phyloP scores from a whole-genome alignment of 1,140 invertebrate genomes.

The Lamellibrachia luymesi region DNA sequence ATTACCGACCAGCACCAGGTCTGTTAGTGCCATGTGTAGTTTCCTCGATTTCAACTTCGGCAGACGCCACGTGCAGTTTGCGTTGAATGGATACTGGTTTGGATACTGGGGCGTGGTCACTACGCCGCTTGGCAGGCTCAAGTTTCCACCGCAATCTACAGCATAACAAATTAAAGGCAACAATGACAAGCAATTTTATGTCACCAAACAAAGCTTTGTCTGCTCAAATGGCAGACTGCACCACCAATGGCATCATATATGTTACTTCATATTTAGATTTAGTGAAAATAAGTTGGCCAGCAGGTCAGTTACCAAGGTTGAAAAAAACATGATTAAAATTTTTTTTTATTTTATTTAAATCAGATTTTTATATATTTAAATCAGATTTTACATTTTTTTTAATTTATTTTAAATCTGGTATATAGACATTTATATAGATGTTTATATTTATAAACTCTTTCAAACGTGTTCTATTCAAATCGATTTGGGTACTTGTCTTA shows the following conservation, averaged over 20 bases:
- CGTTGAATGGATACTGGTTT: background rate
- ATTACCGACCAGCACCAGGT: background rate
- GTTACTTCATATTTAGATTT: background rate
- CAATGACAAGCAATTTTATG: background rate
- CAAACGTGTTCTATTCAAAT: too few relatives aligned
- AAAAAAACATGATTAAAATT: too few relatives aligned
- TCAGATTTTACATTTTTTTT: too few relatives aligned
- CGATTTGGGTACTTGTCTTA: too few relatives aligned
- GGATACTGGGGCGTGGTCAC: background rate
- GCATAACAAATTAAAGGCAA: background rate
- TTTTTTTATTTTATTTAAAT: too few relatives aligned
- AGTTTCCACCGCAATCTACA: background rate
- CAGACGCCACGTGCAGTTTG: background rate
- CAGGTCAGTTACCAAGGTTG: background rate
- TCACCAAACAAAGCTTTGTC: too few relatives aligned
- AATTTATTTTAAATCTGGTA: too few relatives aligned
- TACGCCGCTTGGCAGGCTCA: background rate
- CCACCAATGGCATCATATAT: background rate
- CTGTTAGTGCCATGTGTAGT: background rate
- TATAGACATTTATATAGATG: too few relatives aligned
- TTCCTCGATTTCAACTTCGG: background rate
- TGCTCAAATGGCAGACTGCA: too few relatives aligned
- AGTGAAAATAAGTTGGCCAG: background rate
- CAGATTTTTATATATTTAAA: too few relatives aligned
- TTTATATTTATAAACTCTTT: too few relatives aligned